Conservation (phyloP, 2,797 vertebrate species). For the Acrossocheilus fasciatus region DNA sequence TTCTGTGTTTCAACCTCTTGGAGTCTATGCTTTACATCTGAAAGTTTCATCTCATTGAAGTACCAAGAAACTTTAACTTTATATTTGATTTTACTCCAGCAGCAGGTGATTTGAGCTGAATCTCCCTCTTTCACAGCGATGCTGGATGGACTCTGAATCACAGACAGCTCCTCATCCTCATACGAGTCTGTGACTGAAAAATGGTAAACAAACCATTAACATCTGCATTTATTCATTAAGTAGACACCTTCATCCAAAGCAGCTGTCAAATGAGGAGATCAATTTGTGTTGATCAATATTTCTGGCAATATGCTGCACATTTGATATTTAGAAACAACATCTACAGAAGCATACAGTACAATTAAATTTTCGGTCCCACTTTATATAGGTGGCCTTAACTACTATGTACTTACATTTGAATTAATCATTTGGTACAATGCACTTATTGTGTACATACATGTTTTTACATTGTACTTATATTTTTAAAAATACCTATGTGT, state of each 20-base stretch:
- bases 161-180: background rate
- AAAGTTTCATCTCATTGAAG: background rate
- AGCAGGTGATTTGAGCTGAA: background rate
- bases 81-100: rapidly evolving
- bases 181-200: background rate
- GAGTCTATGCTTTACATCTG: background rate
- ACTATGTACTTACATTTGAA: no score
- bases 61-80: background rate
- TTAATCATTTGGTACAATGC: no score
- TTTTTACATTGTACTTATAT: no score
- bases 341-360: background rate
- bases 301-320: background rate
- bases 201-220: background rate
- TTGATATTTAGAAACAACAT: background rate
- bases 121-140: slow-evolving; percentile 21
- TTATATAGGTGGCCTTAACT: no score
- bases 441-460: no score
- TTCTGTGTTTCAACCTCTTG: background rate
- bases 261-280: background rate
- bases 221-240: background rate
- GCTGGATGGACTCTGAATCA: background rate
- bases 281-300: background rate
- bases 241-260: background rate
- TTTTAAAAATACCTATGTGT: no score
- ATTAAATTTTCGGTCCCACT: no score